A percentile compares a stretch with the other conserved stretches of the same genome.
Evolutionary conservation across 92 coral and sea anemone genomes (phyloP).

Genomic region (Heteractis magnifica): DNA sequence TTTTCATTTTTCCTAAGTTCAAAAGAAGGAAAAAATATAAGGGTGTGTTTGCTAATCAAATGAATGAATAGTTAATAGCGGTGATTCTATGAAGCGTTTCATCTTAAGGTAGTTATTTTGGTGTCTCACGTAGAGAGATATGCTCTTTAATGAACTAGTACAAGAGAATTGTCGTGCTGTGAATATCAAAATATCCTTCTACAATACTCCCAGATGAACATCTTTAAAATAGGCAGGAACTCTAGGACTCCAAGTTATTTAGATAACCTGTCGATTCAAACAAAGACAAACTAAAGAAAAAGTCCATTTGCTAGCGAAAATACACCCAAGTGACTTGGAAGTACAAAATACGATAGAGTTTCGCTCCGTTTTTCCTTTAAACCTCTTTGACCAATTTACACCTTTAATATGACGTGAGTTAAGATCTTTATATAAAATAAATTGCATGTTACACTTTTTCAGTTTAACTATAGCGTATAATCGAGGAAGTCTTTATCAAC

Average conservation of each 20-base stretch:
- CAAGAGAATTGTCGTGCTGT: background rate
- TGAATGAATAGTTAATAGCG: background rate
- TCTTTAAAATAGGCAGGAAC: background rate
- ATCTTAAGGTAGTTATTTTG: background rate
- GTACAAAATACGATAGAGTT: background rate
- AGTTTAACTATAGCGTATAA: too few species aligned
- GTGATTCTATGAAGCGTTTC: background rate
- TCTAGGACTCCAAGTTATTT: background rate
- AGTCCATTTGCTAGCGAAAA: background rate
- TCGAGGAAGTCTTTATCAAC: too few species aligned
- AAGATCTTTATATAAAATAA: too few species aligned
- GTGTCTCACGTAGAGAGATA: background rate
- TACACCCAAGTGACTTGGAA: background rate
- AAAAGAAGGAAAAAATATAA: background rate
- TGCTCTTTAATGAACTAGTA: slow-evolving; percentile 2
- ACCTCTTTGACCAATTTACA: too few species aligned
- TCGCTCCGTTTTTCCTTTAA: too few species aligned
- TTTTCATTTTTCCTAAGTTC: background rate
- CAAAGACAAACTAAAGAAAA: background rate
- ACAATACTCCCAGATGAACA: background rate
- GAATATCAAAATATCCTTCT: background rate
- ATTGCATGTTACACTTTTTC: too few species aligned
- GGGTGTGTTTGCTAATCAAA: background rate
- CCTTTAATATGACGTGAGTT: too few species aligned
- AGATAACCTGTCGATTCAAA: background rate